Evolutionary conservation across 2,113 vertebrate species (phyloP), one percentile per base, ranked within the genome.

Genomic region (Limnothrissa miodon): DNA sequence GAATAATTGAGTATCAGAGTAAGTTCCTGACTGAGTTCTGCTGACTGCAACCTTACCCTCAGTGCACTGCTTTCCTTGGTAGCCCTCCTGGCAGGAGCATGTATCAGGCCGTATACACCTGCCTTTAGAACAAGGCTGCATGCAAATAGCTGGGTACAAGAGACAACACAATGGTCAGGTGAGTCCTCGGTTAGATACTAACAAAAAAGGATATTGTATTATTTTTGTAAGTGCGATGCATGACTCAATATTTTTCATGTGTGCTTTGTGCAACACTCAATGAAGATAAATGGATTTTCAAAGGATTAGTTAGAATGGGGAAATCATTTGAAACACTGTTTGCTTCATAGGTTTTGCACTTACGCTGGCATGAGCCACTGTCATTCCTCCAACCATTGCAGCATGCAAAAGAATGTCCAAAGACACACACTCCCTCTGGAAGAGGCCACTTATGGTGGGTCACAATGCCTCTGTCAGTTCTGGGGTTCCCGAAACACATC

Each of bases 301-400:
- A 42, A 42, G 42, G 42, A 42, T 42, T 42, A 42, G n/a, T 42
- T 42, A 42, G n/a, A 62, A 62, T 62, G 2, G n/a, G 25, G 1
- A 29, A 62, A 62, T 29, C n/a, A 29, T 59, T 25, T 29, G 9
- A 62, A 36, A 11, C 66, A 74, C 10, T 74, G 66, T 74, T 74
- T 13, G 6, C 42, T 42, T 42, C 2, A 62, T 29, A 9, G 13
- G 66, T 36, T 13, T 17, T 17, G 66, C 25, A 88, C 94, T 93
- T 85, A 94, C 92, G 91, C 83, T 89, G 89, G 90, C 93, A 94
- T 78, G 90, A 62, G 78, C 90, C 84, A 3, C 86, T 87, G 44
- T 90, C 87, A 84, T 91, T 92, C 86, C 80, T 94, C 92, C 94
- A 94, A 62, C 93, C 92, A n/a, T 87, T 85, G 87, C 91, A 94